Conservation (phyloP, 2,888 invertebrate species). For the Barypeithes pellucidus region DNA sequence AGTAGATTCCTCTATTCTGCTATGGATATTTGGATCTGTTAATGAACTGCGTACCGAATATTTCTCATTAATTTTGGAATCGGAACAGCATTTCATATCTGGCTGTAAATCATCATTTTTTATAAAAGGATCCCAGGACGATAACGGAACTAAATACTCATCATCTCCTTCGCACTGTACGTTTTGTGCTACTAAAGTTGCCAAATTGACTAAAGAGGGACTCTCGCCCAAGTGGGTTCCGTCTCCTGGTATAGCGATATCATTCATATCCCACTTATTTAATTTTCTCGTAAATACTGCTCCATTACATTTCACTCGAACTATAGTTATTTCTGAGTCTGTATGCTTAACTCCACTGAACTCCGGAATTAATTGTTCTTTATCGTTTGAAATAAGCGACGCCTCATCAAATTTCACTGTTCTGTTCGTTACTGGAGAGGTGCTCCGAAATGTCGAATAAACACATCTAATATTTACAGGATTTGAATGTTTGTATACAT, state of each 20-base stretch:
- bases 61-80: constrained; percentile 53
- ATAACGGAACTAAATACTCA: constrained; percentile 74
- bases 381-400: constrained; percentile 59
- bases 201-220: constrained; percentile 76
- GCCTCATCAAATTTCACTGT: constrained; percentile 60
- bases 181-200: constrained; percentile 71
- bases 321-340: constrained; percentile 76
- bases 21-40: constrained; percentile 36
- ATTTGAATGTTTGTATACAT: constrained; percentile 60
- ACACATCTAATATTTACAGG: constrained; percentile 60
- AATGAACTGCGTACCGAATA: constrained; percentile 24
- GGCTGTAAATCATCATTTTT: constrained; percentile 61
- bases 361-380: constrained; percentile 57
- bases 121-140: constrained; percentile 73
- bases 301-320: constrained; percentile 71
- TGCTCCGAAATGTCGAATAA: constrained; percentile 29
- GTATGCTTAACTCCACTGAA: constrained; percentile 71
- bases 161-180: constrained; percentile 63
- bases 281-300: constrained; percentile 65
- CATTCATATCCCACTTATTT: constrained; percentile 71
- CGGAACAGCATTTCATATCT: constrained; percentile 52
- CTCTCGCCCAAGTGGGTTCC: constrained; percentile 75
- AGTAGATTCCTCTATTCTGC: constrained; percentile 20
- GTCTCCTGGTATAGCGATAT: constrained; percentile 73
- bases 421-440: constrained; percentile 53